Conservation (phyloP, 2,113 vertebrate species). For the Suricata suricatta region DNA sequence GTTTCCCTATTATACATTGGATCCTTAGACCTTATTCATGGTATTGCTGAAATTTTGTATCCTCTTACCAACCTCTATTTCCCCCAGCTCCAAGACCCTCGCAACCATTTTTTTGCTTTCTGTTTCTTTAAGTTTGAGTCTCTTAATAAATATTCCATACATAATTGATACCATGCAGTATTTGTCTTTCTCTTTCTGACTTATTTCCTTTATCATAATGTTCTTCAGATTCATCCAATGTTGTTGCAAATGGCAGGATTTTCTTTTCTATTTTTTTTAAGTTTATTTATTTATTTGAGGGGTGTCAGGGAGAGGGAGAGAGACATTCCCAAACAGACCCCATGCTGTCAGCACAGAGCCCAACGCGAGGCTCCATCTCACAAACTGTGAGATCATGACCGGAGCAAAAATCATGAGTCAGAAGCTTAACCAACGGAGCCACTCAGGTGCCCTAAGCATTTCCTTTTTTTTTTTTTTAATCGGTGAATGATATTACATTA, state of each 20-base stretch:
- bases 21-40: neutral
- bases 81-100: neutral
- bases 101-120: neutral
- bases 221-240: neutral
- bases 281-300: too few relatives aligned
- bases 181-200: neutral
- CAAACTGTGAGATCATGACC: too few relatives aligned
- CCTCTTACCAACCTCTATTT: neutral
- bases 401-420: too few relatives aligned
- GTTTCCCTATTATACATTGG: neutral
- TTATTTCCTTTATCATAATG: neutral
- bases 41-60: neutral
- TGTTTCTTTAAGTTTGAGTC: neutral
- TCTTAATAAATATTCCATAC: neutral
- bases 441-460: neutral
- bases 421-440: too few relatives aligned
- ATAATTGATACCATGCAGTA: neutral
- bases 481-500: neutral
- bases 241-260: neutral
- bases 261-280: neutral
- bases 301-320: too few relatives aligned
- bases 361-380: too few relatives aligned
- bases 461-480: neutral
- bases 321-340: too few relatives aligned
- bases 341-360: too few relatives aligned